Evolutionary conservation across 1,140 invertebrate genomes (phyloP).

Genomic region (Protaetia brevitarsis): DNA sequence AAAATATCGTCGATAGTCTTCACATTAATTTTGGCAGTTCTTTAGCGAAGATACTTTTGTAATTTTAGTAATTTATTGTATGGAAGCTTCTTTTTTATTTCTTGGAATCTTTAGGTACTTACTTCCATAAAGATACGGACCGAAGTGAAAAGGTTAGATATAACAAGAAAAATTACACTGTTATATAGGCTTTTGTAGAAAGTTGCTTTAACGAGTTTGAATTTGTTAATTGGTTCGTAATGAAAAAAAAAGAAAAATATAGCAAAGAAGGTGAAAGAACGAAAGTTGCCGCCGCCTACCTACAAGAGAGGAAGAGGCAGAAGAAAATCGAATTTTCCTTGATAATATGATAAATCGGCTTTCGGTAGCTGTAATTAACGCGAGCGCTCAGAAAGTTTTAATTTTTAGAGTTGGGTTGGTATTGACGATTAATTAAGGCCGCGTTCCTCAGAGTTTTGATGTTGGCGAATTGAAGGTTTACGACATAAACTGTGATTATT

Average conservation of each 20-base stretch:
- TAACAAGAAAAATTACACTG: background rate
- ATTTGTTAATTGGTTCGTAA: conserved; percentile 12
- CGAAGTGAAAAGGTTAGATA: too few relatives aligned
- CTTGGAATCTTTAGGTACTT: too few relatives aligned
- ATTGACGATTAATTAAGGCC: conserved; percentile 15
- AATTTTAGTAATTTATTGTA: too few relatives aligned
- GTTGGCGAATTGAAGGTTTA: too few relatives aligned
- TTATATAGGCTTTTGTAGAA: background rate
- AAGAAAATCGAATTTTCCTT: background rate
- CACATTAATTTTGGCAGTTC: too few relatives aligned
- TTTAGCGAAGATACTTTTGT: too few relatives aligned
- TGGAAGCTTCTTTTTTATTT: too few relatives aligned
- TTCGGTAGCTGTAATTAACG: conserved; percentile 19
- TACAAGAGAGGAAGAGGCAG: background rate
- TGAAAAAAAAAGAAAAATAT: background rate
- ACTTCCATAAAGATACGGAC: too few relatives aligned
- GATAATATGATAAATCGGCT: conserved; percentile 19
- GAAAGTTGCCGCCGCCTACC: background rate
- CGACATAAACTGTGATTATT: too few relatives aligned
- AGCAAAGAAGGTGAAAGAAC: background rate
- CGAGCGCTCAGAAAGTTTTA: conserved; percentile 15
- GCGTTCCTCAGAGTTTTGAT: background rate
- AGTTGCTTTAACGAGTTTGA: conserved; percentile 10
- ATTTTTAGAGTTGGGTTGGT: conserved; percentile 19
- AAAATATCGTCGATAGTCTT: too few relatives aligned